Base-by-base conservation (phyloP, 2,113 vertebrate species). In the Solea senegalensis region DNA sequence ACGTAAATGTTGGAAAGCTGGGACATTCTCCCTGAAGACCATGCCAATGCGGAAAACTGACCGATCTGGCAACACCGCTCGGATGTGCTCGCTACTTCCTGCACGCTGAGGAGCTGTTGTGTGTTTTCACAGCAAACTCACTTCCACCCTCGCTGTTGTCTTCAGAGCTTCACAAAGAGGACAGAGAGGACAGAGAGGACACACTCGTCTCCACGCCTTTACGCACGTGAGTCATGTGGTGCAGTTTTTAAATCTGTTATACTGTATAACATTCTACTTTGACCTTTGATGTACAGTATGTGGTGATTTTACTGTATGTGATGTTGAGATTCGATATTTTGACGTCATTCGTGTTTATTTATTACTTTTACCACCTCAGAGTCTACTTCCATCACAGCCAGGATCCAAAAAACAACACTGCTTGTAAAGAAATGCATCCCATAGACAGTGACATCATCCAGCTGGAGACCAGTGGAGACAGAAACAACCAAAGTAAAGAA, bases 41-140 rank as follows among this genome's bases (percentile, higher is more conserved):
- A 44, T 1, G 43, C 9, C 6, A 44, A 14, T 2, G 50, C 16
- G 51, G 40, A 66, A 44, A 44, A 44, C 8, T 7, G 12, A 45
- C 51, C 4, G n/a, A 66, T 27, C 51, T 66, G 64, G 64, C 64
- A 66, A 55, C 64, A 3, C 13, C 0, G 8, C 34, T 26, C 49
- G 8, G 43, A 53, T 7, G 9, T 41, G 41, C 52, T 48, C 41
- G 9, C 67, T 55, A 78, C 80, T 89, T 86, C 82, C 84, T 68
- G 76, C 2, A 4, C 45, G 8, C 8, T 13, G 2, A 8, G 4
- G 5, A 28, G n/a, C 8, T 1, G 39, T 14, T 16, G 21, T 44
- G 52, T n/a, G 21, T 60, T 8, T 8, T 21, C 21, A 16, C 43
- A 21, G 3, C 49, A 15, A 7, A n/a, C 6, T 50, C 10, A 49